Percentiles rank a stretch among this genome's conserved stretches.
phyloP scores from a whole-genome alignment of 2,113 vertebrate genomes.

The Toxotes jaculatrix region DNA sequence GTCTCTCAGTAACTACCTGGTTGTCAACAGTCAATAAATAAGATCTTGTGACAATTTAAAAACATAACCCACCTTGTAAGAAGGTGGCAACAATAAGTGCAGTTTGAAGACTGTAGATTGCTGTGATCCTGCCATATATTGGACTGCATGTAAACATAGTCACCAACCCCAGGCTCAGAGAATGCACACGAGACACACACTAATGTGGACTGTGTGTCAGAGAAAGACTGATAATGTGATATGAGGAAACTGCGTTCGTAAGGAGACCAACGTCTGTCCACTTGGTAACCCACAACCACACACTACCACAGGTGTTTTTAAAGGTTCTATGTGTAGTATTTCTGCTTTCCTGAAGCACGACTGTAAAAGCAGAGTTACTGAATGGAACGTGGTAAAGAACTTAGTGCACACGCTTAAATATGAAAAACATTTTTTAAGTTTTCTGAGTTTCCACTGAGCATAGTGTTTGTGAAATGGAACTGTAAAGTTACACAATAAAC shows the following conservation, averaged over 20 bases:
- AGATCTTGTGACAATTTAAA: not conserved
- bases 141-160: slow-evolving; percentile 58
- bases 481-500: no score
- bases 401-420: no score
- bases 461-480: not conserved
- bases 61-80: fast-evolving
- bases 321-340: slow-evolving; percentile 62
- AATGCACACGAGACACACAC: slow-evolving; percentile 6
- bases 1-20: no score
- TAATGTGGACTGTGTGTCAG: not conserved
- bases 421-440: not conserved
- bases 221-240: not conserved
- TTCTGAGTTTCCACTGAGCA: not conserved
- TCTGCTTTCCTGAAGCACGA: slow-evolving; percentile 31
- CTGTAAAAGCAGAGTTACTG: not conserved
- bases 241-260: not conserved
- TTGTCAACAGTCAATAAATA: no score
- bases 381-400: not conserved
- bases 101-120: not conserved
- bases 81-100: not conserved
- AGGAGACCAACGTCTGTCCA: not conserved
- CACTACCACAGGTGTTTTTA: slow-evolving; percentile 21
- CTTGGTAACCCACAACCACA: not conserved
- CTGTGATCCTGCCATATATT: not conserved
- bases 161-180: not conserved